Evolutionary conservation across 2,113 vertebrate species (phyloP).

Genomic region (Arothron firmamentum): DNA sequence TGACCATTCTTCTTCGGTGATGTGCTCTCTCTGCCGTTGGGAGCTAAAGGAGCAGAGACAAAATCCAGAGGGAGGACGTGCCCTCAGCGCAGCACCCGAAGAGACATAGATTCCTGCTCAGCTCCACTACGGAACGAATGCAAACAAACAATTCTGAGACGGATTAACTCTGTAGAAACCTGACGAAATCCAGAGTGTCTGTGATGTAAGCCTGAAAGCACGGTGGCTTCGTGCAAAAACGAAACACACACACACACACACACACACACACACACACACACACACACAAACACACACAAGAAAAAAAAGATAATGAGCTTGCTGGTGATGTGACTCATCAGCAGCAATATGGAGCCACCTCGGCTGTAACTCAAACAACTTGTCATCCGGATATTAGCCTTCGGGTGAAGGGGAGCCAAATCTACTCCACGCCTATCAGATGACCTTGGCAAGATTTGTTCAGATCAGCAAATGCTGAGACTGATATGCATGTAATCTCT

Average conservation of each 20-base stretch:
- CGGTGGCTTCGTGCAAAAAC: conserved; percentile 24
- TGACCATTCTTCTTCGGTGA: conserved; percentile 45
- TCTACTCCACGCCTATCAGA: conserved; percentile 30
- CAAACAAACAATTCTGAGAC: conserved; percentile 42
- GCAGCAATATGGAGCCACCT: conserved; percentile 24
- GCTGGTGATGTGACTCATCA: conserved; percentile 44
- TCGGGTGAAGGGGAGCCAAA: conserved; percentile 36
- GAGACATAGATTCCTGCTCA: conserved; percentile 40
- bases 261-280: too few relatives aligned
- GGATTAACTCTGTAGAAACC: conserved; percentile 22
- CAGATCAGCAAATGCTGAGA: conserved; percentile 58
- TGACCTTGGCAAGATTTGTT: conserved; percentile 60
- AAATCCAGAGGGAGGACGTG: conserved; percentile 39
- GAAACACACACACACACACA: too few relatives aligned
- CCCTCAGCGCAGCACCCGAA: conserved; percentile 34
- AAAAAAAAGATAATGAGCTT: conserved; percentile 15
- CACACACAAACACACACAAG: too few relatives aligned
- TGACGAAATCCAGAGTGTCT: neutral
- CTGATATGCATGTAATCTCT: conserved; percentile 48
- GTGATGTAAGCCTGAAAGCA: conserved; percentile 29
- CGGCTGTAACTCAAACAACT: conserved; percentile 39
- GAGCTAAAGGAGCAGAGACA: conserved; percentile 45
- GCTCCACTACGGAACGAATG: conserved; percentile 34
- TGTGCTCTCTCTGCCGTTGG: conserved; percentile 33
- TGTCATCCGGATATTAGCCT: conserved; percentile 45